phyloP scores from a whole-genome alignment of 1,140 invertebrate genomes.

The Drosophila eugracilis region DNA sequence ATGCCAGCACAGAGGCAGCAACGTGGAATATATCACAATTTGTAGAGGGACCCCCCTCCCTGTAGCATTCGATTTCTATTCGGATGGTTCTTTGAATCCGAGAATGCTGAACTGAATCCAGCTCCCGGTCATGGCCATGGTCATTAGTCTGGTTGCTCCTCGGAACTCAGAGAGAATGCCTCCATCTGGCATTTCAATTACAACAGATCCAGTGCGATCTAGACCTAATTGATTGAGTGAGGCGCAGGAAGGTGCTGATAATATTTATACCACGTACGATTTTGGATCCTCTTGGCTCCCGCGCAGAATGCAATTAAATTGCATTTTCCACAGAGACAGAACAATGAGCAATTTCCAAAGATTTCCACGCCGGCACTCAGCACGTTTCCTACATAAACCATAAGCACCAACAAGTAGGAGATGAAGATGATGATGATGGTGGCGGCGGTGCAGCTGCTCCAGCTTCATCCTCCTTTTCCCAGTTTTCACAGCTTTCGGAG shows the following conservation, averaged over 20 bases:
- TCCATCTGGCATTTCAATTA: constrained; percentile 74
- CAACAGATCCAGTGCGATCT: constrained; percentile 60
- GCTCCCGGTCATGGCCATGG: constrained; percentile 33
- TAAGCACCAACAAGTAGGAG: constrained; percentile 52
- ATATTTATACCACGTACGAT: constrained; percentile 69
- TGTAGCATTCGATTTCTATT: constrained; percentile 11
- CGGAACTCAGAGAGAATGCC: constrained; percentile 26
- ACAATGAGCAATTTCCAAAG: constrained; percentile 63
- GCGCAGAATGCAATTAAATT: constrained; percentile 66
- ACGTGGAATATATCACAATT: constrained; percentile 35
- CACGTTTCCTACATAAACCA: constrained; percentile 78
- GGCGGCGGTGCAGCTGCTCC: constrained; percentile 22
- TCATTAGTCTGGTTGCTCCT: neutral
- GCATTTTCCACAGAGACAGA: constrained; percentile 70
- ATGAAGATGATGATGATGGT: constrained; percentile 29
- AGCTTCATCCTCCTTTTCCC: constrained; percentile 9
- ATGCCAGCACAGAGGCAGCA: constrained; percentile 42
- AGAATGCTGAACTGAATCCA: constrained; percentile 24
- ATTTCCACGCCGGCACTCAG: constrained; percentile 70
- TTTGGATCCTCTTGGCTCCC: constrained; percentile 14
- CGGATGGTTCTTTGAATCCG: neutral
- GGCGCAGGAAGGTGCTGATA: constrained; percentile 64
- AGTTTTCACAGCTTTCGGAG: constrained; percentile 65
- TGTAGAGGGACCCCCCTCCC: neutral
- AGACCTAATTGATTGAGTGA: constrained; percentile 77